These are phyloP conservation scores for Columba janthina DNA, from an alignment of 2,113 vertebrate species.

Conservation along the genomic window DNA sequence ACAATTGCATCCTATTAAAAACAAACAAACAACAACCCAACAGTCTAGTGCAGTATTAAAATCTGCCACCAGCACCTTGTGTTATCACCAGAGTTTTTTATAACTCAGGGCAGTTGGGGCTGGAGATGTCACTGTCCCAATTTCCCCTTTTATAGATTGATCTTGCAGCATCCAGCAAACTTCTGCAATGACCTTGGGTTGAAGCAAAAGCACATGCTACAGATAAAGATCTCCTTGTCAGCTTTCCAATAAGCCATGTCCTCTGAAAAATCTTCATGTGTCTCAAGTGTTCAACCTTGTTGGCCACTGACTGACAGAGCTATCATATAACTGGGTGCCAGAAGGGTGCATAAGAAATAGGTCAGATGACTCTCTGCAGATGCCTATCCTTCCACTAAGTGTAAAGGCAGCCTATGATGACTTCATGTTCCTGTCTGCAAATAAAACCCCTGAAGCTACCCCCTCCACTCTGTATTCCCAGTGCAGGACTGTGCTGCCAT, in stretches of 20 bases:
- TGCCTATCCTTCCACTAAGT: neutral
- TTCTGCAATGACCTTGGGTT: neutral
- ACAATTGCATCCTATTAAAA: neutral
- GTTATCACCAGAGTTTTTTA: neutral
- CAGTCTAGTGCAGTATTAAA: neutral
- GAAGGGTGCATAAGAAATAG: neutral
- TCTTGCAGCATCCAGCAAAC: neutral
- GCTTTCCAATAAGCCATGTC: neutral
- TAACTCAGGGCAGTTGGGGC: neutral
- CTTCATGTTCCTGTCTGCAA: neutral
- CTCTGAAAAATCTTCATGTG: neutral
- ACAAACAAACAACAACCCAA: too few relatives aligned
- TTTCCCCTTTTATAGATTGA: neutral
- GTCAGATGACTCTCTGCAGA: neutral
- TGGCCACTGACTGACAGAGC: neutral
- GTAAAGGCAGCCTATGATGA: neutral
- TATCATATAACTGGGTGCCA: neutral
- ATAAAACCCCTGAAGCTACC: neutral
- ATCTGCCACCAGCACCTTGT: neutral
- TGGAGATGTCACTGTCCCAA: neutral
- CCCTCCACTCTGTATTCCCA: neutral
- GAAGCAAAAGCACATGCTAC: neutral
- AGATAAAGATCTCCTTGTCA: neutral
- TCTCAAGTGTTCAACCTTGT: neutral
- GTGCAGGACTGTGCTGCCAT: neutral